phyloP scores from a whole-genome alignment of 1,140 invertebrate genomes.

The Zaprionus ghesquierei region DNA sequence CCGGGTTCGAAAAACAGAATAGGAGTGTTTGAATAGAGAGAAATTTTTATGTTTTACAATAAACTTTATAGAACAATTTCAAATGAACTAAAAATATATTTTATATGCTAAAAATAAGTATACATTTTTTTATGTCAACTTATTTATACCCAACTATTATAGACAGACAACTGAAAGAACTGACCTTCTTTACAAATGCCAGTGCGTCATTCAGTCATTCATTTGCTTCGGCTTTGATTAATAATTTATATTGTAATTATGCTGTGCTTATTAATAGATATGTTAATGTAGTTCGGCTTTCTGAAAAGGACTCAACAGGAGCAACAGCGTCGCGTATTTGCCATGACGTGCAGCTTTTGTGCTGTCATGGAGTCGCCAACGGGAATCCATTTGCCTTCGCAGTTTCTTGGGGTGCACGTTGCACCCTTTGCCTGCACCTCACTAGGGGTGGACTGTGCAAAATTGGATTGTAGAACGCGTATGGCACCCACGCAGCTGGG shows the following conservation, averaged over 20 bases:
- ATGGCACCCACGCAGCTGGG: constrained; percentile 74
- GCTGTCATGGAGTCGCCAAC: neutral
- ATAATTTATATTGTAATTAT: neutral
- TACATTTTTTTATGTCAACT: no score
- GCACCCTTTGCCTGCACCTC: neutral
- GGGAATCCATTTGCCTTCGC: neutral
- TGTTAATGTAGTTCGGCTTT: neutral
- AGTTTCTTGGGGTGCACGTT: neutral
- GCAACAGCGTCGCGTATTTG: constrained; percentile 19
- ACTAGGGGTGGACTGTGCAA: constrained; percentile 4
- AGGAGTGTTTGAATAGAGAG: neutral
- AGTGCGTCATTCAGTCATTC: neutral
- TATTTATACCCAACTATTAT: no score
- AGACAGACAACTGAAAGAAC: no score
- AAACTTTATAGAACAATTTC: no score
- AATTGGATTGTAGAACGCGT: constrained; percentile 51
- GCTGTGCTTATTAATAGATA: neutral
- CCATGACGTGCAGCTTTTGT: constrained; percentile 10
- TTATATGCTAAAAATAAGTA: no score
- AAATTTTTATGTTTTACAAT: no score
- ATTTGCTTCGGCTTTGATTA: neutral
- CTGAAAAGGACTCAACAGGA: constrained; percentile 1
- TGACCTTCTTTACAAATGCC: neutral
- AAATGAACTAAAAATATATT: no score
- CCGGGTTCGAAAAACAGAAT: neutral